Percentiles rank a stretch among this genome's conserved stretches.
Evolutionary conservation across 2,888 invertebrate species (phyloP).

Genomic region (Heliconius hortense): DNA sequence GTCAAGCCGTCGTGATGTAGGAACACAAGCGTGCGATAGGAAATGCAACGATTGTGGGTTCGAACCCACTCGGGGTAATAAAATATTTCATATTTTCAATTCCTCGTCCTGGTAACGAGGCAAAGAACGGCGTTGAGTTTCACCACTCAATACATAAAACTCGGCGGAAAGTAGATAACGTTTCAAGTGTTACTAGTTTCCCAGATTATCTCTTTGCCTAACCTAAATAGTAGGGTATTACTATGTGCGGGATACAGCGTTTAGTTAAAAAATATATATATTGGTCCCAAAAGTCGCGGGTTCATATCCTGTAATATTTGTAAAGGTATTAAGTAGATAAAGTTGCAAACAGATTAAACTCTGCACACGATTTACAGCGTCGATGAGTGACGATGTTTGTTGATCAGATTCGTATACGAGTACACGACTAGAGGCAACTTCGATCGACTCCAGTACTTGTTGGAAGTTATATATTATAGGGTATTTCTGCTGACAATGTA

Average conservation of each 20-base stretch:
- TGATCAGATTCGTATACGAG: conserved; percentile 23
- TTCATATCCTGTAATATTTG: too few species aligned
- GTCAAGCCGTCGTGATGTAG: too few species aligned
- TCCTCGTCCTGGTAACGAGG: not conserved
- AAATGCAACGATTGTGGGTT: not conserved
- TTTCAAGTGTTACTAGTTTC: too few species aligned
- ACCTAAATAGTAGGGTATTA: too few species aligned
- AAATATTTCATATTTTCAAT: not conserved
- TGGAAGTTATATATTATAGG: not conserved
- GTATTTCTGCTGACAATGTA: not conserved
- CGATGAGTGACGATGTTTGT: conserved; percentile 34
- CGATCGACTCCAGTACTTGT: conserved; percentile 21
- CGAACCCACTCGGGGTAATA: not conserved
- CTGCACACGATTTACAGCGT: conserved; percentile 31
- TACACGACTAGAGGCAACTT: conserved; percentile 8
- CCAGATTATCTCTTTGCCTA: too few species aligned
- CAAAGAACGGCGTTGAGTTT: not conserved
- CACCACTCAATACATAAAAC: not conserved
- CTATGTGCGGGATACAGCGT: too few species aligned
- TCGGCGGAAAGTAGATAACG: too few species aligned
- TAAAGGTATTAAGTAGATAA: conserved; percentile 12
- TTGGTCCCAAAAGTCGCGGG: too few species aligned
- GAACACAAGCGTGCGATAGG: not conserved
- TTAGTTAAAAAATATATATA: too few species aligned
- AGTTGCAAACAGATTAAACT: conserved; percentile 37